A percentile compares a stretch with the other conserved stretches of the same genome.
These are phyloP conservation scores for Etheostoma spectabile DNA, from an alignment of 2,113 vertebrate genomes.

Conservation along the genomic window DNA sequence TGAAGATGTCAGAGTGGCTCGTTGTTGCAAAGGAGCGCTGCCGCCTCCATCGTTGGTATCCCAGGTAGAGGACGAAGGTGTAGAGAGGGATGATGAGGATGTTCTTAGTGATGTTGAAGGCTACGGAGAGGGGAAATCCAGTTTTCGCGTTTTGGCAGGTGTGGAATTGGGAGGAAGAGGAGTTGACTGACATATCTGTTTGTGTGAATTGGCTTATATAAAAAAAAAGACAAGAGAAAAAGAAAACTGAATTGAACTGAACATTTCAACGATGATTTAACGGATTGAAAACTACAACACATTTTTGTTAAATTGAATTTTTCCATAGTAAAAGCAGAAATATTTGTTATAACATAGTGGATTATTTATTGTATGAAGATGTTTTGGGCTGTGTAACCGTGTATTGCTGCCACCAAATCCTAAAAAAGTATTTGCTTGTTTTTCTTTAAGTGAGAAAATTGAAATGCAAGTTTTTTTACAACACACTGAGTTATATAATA, in stretches of 20 bases:
- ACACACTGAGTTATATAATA: too few species aligned
- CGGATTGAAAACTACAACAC: neutral
- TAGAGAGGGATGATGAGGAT: neutral
- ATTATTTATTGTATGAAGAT: neutral
- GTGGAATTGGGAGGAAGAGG: neutral
- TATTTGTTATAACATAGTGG: neutral
- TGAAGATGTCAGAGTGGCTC: constrained; percentile 43
- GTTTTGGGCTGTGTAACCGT: too few species aligned
- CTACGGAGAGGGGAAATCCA: accelerated
- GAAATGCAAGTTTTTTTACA: too few species aligned
- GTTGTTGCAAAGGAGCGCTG: neutral
- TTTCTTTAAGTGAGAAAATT: too few species aligned
- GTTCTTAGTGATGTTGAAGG: neutral
- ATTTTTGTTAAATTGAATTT: too few species aligned
- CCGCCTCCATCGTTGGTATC: constrained; percentile 1
- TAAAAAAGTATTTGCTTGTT: too few species aligned
- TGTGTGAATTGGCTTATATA: neutral
- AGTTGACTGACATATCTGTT: neutral
- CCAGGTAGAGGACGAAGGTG: constrained; percentile 10
- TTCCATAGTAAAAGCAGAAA: neutral
- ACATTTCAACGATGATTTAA: neutral
- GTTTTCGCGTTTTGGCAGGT: accelerated
- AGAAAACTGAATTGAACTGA: neutral
- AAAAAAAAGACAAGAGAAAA: neutral
- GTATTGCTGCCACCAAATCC: too few species aligned